Evolutionary conservation across 2,113 vertebrate species (phyloP), one percentile per base, ranked within the genome.

Genomic region (Gorsachius goisagi): DNA sequence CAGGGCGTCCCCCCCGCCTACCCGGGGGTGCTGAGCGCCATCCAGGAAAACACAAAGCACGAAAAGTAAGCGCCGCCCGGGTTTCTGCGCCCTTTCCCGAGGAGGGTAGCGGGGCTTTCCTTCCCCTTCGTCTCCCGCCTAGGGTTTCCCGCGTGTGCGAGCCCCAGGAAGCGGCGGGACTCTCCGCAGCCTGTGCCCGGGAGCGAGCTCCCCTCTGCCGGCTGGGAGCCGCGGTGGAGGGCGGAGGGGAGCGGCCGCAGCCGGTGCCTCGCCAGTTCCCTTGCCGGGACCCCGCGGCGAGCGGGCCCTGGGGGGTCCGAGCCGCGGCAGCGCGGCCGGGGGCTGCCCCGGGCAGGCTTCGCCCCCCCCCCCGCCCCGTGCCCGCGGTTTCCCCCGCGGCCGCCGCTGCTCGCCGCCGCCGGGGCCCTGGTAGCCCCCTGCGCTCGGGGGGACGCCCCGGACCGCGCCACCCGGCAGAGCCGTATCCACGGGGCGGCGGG

Each of bases 21-120:
- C 93, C 95, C 91, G 96, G 95, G 82, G 95, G 73, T 86, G 75
- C 98, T 98, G 53, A 97, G 97, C 53, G 97, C 98, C 97, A 98
- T 98, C 95, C 98, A 97, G 94, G 98, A 99, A 90, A 97, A 98
- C 88, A 96, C 97, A 26, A 89, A 95, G 89, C 98, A 98, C 71
- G 98, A 98, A 94, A 99, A 98, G 99, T 99, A 98, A 99, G 98
- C 85, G 83, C 5, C 67, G 76, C 5, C 47, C 5, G 45, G 24
- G 15, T 44, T 17, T 2, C 15, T 18, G 35, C 32, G 63, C 37
- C 33, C 16, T 64, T 41, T 71, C 33, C 18, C 55, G 30, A 45
- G 32, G 35, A 32, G 27, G 39, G 6, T 32, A 8, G 59, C 2
- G 27, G 86, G 73, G 68, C 15, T 84, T 62, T 22, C 63, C 60